Evolutionary conservation across 1,140 invertebrate genomes (phyloP).

Genomic region (Argopecten irradians): DNA sequence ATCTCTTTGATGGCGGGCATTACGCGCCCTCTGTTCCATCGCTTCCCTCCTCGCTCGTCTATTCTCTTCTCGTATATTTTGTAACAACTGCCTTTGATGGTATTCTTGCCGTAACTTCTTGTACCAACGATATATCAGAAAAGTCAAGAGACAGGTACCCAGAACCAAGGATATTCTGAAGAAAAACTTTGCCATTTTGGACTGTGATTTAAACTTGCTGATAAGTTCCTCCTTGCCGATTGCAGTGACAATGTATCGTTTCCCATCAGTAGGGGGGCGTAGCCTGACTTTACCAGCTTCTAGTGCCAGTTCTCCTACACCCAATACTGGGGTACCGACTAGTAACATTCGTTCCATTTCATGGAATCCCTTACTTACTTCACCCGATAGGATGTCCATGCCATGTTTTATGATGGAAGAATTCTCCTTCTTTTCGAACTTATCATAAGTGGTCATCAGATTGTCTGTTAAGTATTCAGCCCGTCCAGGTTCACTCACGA

Average conservation of each 20-base stretch:
- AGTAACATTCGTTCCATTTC: conserved; percentile 75
- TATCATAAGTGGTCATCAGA: conserved; percentile 64
- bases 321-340: conserved; percentile 70
- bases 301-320: conserved; percentile 71
- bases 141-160: conserved; percentile 58
- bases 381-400: conserved; percentile 70
- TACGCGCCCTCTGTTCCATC: not conserved
- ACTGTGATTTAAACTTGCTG: conserved; percentile 59
- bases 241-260: conserved; percentile 72
- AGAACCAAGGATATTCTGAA: conserved; percentile 60
- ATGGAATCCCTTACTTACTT: conserved; percentile 73
- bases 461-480: conserved; percentile 66
- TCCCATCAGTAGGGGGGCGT: conserved; percentile 59
- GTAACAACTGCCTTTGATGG: conserved; percentile 52
- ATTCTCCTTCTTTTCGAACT: conserved; percentile 58
- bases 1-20: not conserved
- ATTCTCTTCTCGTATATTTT: conserved; percentile 29
- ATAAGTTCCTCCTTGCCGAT: conserved; percentile 69
- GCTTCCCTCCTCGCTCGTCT: conserved; percentile 22
- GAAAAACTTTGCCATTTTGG: conserved; percentile 65
- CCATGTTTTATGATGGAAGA: conserved; percentile 52
- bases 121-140: conserved; percentile 60
- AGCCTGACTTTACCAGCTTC: conserved; percentile 69
- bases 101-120: conserved; percentile 51
- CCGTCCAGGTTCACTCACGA: conserved; percentile 62